Evolutionary conservation across 2,113 vertebrate species (phyloP).

Genomic region (Ivindomyrus marchei): DNA sequence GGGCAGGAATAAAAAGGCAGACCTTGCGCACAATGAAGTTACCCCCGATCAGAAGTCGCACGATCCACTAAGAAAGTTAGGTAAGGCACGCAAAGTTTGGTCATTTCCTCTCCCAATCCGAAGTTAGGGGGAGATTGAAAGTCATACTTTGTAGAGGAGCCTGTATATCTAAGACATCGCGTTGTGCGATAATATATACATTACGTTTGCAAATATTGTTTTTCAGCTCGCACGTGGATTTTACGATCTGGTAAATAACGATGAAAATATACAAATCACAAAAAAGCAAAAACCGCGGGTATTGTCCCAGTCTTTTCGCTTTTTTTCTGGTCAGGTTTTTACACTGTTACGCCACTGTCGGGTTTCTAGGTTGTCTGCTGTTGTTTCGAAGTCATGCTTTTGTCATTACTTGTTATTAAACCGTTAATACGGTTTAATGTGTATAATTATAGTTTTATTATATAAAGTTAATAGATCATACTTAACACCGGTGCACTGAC

Average conservation of each 20-base stretch:
- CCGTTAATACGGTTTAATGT: background rate
- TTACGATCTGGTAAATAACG: background rate
- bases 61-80: conserved; percentile 55
- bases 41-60: conserved; percentile 47
- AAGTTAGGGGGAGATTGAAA: background rate
- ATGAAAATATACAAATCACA: background rate
- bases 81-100: conserved; percentile 34
- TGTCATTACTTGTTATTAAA: background rate
- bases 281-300: background rate
- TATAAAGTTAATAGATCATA: background rate
- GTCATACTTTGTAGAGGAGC: background rate
- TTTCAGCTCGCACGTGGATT: background rate
- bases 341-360: background rate
- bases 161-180: background rate
- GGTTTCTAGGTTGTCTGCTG: background rate
- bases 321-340: background rate
- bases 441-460: background rate
- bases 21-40: conserved; percentile 32
- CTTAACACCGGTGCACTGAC: background rate
- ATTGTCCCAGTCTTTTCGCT: background rate
- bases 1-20: conserved; percentile 41
- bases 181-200: background rate
- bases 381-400: background rate
- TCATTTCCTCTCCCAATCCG: background rate
- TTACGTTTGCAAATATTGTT: background rate